phyloP scores from a whole-genome alignment of 2,113 vertebrate genomes.

The Okapia johnstoni region DNA sequence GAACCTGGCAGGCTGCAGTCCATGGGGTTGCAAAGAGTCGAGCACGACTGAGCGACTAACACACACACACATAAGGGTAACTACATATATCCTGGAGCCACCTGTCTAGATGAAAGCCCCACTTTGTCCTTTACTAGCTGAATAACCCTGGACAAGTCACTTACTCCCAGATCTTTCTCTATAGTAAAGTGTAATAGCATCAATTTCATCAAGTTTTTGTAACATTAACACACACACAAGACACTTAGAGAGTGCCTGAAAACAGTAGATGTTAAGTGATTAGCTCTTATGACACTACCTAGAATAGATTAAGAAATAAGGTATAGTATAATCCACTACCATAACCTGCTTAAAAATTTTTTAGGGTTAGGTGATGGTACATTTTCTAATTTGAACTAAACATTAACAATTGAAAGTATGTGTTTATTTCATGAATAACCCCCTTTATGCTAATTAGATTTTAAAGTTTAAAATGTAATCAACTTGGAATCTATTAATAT shows the following conservation, averaged over 20 bases:
- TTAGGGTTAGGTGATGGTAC: background rate
- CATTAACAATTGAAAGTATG: background rate
- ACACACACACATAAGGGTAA: background rate
- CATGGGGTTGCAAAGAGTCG: rapidly evolving
- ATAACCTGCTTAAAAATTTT: background rate
- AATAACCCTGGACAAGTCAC: background rate
- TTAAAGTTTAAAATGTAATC: slow-evolving; percentile 24
- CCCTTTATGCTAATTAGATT: background rate
- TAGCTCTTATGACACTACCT: background rate
- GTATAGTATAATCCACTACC: background rate
- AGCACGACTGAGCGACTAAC: rapidly evolving
- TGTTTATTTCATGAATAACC: background rate
- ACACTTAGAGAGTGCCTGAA: background rate
- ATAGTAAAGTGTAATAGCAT: background rate
- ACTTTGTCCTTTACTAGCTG: background rate
- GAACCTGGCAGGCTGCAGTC: background rate
- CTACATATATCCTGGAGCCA: background rate
- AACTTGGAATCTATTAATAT: background rate
- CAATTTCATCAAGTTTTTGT: background rate
- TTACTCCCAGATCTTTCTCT: background rate
- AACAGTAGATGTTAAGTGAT: background rate
- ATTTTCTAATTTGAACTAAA: background rate
- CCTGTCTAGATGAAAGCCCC: background rate
- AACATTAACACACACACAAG: background rate
- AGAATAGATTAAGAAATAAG: background rate